These are phyloP conservation scores for Polyommatus icarus DNA, from an alignment of 2,888 invertebrate species.

Conservation along the genomic window DNA sequence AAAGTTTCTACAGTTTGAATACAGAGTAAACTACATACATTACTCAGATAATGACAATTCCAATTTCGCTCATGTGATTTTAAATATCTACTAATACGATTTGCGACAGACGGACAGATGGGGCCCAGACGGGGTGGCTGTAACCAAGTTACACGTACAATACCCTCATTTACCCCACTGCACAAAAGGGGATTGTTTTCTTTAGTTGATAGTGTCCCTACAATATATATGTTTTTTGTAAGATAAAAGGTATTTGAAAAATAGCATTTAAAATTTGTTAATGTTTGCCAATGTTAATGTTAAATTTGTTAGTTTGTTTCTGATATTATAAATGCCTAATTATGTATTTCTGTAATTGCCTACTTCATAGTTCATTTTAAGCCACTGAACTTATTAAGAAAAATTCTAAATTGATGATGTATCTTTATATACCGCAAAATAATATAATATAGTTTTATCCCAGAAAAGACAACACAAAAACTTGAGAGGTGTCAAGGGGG, in stretches of 20 bases:
- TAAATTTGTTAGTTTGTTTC: no score
- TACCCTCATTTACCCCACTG: slow-evolving; percentile 18
- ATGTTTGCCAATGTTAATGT: background rate
- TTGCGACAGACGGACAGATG: slow-evolving; percentile 25
- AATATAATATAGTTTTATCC: no score
- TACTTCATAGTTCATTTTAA: no score
- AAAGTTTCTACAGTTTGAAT: background rate
- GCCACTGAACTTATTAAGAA: no score
- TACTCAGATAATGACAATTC: slow-evolving; percentile 1
- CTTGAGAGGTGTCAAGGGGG: no score
- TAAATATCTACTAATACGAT: slow-evolving; percentile 30
- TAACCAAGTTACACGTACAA: slow-evolving; percentile 23
- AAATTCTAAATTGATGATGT: no score
- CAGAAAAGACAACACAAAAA: no score
- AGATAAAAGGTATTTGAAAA: background rate
- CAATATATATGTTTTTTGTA: background rate
- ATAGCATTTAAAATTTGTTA: background rate
- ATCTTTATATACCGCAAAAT: no score
- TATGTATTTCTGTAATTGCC: no score
- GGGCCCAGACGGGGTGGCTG: slow-evolving; percentile 24
- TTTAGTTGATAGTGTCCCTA: background rate
- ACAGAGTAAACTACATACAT: background rate
- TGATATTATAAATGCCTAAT: no score
- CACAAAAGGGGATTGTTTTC: background rate
- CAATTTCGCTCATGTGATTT: slow-evolving; percentile 23